Base-by-base conservation (phyloP, 2,888 invertebrate genomes). In the Rugalucina vietnamica region DNA sequence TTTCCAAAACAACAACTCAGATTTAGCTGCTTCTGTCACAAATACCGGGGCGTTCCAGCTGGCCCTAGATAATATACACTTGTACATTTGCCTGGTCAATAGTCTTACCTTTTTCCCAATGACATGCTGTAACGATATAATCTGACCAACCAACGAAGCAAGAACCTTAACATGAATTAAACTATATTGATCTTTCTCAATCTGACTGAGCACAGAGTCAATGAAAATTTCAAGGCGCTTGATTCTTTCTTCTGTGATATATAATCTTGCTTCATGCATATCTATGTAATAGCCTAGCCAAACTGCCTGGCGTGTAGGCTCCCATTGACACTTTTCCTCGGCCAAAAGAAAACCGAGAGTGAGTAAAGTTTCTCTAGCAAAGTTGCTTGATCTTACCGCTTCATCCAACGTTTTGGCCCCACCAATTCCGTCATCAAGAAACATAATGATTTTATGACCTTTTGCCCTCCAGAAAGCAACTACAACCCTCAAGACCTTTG, bases 361-460 rank as follows among this genome's bases (percentile, higher is more conserved):
- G 4, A 71, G 39, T 1, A 71, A 21, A 36, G 18, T 71, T 36
- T 36, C 24, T 36, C 36, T 71, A 24, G 24, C 71, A 71, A 37
- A 39, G 5, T 1, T 71, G 24, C 71, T 36, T 36, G 37, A 71
- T 24, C 5, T 36, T 24, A 71, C 5, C 0, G 83, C 83, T 32
- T 76, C 29, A 4, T 34, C 60, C 1, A 32, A 76, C 34, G 27
- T 43, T 4, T 36, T 24, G 24, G 49, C 27, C 0, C 81, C 84
- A 0, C 80, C 79, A 5, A 84, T 74, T 29, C 85, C 81, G 60
- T 85, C 84, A 34, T 85, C 88, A 39, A 88, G 50, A 79, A 82
- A 88, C 39, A 84, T 76, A 21, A 86, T 69, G 3, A 86, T 39
- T 4, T 57, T 82, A 32, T 73, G 72, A 29, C 82, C 79, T 29